phyloP scores from a whole-genome alignment of 2,113 vertebrate species.

The Odobenus rosmarus region DNA sequence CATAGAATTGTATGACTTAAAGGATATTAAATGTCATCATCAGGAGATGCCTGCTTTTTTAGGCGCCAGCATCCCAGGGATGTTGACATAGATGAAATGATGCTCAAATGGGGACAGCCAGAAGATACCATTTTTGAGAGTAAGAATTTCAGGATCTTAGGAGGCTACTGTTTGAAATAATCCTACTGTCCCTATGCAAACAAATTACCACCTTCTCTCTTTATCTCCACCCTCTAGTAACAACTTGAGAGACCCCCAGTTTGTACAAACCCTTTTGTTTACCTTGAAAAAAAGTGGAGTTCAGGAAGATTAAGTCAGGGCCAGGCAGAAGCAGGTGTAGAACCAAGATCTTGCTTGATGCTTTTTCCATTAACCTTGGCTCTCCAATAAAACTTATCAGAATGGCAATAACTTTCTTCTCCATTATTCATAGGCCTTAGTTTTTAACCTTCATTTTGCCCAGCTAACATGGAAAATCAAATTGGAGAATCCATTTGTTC shows the following conservation, averaged over 20 bases:
- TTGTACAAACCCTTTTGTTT: not conserved
- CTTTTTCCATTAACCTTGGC: not conserved
- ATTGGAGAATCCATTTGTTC: not conserved
- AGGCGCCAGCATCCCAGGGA: not conserved
- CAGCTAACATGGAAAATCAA: not conserved
- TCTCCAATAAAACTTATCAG: not conserved
- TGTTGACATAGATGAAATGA: not conserved
- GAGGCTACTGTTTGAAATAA: not conserved
- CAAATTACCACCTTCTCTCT: not conserved
- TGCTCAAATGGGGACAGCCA: not conserved
- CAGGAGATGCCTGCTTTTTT: not conserved
- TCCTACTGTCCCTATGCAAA: not conserved
- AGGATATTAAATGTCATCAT: not conserved
- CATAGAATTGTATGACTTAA: not conserved
- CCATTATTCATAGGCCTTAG: not conserved
- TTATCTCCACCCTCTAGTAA: not conserved
- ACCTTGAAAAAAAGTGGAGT: not conserved
- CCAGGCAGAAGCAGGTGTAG: not conserved
- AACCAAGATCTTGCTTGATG: not conserved
- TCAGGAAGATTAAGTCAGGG: not conserved
- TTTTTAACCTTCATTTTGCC: not conserved
- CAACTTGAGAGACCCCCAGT: not conserved
- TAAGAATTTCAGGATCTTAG: not conserved
- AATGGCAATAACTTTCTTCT: not conserved
- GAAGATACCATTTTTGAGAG: not conserved